Evolutionary conservation across 2,888 invertebrate genomes (phyloP).

Genomic region (Stenotaenia linearis): DNA sequence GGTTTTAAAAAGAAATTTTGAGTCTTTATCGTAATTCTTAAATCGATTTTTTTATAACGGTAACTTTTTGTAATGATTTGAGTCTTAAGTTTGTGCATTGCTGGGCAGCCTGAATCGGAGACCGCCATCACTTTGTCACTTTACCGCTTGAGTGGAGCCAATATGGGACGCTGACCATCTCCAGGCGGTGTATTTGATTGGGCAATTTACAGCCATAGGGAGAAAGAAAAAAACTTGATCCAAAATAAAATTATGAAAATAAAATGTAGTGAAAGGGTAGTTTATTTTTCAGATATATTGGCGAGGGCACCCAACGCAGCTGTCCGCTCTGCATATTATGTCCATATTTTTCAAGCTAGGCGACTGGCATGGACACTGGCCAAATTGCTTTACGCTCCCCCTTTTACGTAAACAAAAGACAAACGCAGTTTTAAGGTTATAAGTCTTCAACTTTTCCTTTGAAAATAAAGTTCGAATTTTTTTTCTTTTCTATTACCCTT

Average conservation of each 20-base stretch:
- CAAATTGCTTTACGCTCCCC: constrained; percentile 16
- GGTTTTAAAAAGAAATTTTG: no score
- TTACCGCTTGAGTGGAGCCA: neutral
- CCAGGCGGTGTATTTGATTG: constrained; percentile 13
- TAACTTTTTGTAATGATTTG: neutral
- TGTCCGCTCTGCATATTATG: constrained; percentile 26
- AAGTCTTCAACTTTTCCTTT: neutral
- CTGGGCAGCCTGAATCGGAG: neutral
- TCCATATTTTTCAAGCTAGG: constrained; percentile 17
- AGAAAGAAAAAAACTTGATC: neutral
- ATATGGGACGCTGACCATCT: constrained; percentile 14
- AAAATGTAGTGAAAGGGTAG: constrained; percentile 12
- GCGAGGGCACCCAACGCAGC: constrained; percentile 26
- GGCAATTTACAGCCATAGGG: neutral
- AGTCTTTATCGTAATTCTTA: no score
- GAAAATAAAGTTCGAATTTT: neutral
- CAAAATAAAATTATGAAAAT: constrained; percentile 20
- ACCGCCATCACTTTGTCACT: neutral
- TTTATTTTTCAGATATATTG: constrained; percentile 24
- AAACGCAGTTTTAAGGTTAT: neutral
- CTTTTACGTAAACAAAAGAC: neutral
- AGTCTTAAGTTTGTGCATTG: neutral
- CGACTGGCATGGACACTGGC: constrained; percentile 26
- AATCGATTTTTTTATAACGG: no score
- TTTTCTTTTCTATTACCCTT: neutral